A percentile compares a stretch with the other conserved stretches of the same genome.
Evolutionary conservation across 2,797 vertebrate genomes (phyloP).

Genomic region (Petrocephalus sullivani): DNA sequence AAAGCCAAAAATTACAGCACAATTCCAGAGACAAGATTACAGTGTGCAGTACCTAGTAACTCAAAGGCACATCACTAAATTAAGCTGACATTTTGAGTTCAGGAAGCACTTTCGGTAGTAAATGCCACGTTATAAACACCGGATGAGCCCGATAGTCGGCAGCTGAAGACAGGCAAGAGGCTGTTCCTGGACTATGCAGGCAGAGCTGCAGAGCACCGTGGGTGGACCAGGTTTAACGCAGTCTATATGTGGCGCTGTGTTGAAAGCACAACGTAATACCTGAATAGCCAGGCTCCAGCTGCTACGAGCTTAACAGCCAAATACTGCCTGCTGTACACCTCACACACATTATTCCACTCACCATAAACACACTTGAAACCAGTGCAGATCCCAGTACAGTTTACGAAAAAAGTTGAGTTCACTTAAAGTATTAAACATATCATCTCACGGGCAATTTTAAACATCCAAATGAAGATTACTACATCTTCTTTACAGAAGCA

Average conservation of each 20-base stretch:
- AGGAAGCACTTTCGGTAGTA: not conserved
- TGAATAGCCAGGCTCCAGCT: not conserved
- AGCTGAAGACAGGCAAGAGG: not conserved
- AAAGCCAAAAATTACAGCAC: not conserved
- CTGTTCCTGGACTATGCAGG: not conserved
- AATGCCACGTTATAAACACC: not conserved
- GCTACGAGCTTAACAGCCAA: not conserved
- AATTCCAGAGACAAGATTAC: conserved; percentile 4
- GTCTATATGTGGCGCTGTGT: not conserved
- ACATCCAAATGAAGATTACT: not conserved
- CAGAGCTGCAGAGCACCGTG: not conserved
- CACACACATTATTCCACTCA: not conserved
- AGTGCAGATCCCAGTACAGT: not conserved
- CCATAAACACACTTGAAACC: not conserved
- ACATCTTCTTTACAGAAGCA: not conserved
- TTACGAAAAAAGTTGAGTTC: not conserved
- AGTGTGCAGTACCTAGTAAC: not conserved
- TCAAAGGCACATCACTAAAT: not conserved
- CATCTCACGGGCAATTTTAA: not conserved
- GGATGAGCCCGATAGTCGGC: not conserved
- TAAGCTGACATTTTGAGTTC: conserved; percentile 19
- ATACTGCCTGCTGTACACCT: not conserved
- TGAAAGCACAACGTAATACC: not conserved
- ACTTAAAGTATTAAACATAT: not conserved
- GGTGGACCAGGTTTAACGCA: not conserved